Percentiles rank a stretch among this genome's conserved stretches.
Evolutionary conservation across 2,113 vertebrate species (phyloP).

Genomic region (Caranx ignobilis): DNA sequence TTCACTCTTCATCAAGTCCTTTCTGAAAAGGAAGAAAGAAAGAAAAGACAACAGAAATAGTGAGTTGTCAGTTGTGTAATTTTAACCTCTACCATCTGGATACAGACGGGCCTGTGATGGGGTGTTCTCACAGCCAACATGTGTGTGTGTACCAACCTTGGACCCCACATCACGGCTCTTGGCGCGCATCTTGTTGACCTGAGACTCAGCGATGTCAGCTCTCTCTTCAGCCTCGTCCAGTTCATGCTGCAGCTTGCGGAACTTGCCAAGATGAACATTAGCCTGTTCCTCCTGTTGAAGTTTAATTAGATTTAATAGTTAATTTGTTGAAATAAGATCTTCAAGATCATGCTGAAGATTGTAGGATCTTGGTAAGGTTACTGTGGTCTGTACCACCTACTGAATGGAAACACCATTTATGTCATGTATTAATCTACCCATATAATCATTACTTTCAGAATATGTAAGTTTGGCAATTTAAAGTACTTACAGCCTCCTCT

Average conservation of each 20-base stretch:
- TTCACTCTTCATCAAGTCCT: slow-evolving; percentile 80
- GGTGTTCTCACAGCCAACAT: no score
- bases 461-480: no score
- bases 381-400: slow-evolving; percentile 82
- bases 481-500: slow-evolving; percentile 81
- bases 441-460: no score
- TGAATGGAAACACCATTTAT: background rate
- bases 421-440: background rate
- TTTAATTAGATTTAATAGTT: no score
- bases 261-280: slow-evolving; percentile 53
- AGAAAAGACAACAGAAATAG: background rate
- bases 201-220: slow-evolving; percentile 83
- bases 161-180: slow-evolving; percentile 80
- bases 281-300: no score
- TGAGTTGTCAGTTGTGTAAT: no score
- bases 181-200: slow-evolving; percentile 83
- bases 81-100: no score
- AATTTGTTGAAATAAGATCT: no score
- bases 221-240: slow-evolving; percentile 82
- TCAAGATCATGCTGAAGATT: no score
- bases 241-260: slow-evolving; percentile 79
- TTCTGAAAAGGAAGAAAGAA: slow-evolving; percentile 71
- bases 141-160: slow-evolving; percentile 65
- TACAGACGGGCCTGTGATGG: no score
- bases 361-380: slow-evolving; percentile 55